phyloP scores from a whole-genome alignment of 2,113 vertebrate genomes.

The Synchiropus splendidus region DNA sequence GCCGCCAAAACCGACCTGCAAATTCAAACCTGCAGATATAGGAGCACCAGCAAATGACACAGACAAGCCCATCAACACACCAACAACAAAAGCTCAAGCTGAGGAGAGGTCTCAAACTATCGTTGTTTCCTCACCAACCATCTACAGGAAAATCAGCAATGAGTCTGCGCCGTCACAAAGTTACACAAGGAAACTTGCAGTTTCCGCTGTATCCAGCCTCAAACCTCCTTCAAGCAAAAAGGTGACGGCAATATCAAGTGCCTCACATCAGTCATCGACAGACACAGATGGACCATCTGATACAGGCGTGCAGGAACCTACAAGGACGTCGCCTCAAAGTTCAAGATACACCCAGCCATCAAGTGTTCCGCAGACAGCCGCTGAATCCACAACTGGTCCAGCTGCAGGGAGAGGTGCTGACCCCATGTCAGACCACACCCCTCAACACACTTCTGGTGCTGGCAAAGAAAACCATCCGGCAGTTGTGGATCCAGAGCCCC shows the following conservation, averaged over 20 bases:
- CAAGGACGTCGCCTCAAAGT: constrained; percentile 19
- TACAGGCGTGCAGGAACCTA: constrained; percentile 25
- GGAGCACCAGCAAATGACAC: constrained; percentile 36
- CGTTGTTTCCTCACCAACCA: constrained; percentile 48
- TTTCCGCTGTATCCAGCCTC: constrained; percentile 59
- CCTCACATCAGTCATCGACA: constrained; percentile 23
- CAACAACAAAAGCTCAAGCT: constrained; percentile 30
- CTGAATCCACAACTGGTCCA: constrained; percentile 12
- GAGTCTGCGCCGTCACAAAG: constrained; percentile 37
- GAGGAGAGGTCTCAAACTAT: constrained; percentile 54
- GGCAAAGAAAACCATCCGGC: constrained; percentile 26
- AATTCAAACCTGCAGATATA: constrained; percentile 59
- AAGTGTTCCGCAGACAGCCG: constrained; percentile 14
- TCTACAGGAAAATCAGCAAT: constrained; percentile 53
- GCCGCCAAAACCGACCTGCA: constrained; percentile 61
- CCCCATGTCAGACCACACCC: constrained; percentile 12
- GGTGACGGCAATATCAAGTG: constrained; percentile 17
- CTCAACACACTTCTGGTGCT: constrained; percentile 8
- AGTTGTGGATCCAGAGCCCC: constrained; percentile 34
- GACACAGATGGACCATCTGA: constrained; percentile 25
- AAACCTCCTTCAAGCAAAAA: constrained; percentile 54
- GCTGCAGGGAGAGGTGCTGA: constrained; percentile 10
- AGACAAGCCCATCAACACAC: constrained; percentile 15
- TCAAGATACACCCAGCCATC: constrained; percentile 42
- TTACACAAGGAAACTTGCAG: constrained; percentile 54